phyloP scores from a whole-genome alignment of 2,113 vertebrate species.

The Anser brachyrhynchus region DNA sequence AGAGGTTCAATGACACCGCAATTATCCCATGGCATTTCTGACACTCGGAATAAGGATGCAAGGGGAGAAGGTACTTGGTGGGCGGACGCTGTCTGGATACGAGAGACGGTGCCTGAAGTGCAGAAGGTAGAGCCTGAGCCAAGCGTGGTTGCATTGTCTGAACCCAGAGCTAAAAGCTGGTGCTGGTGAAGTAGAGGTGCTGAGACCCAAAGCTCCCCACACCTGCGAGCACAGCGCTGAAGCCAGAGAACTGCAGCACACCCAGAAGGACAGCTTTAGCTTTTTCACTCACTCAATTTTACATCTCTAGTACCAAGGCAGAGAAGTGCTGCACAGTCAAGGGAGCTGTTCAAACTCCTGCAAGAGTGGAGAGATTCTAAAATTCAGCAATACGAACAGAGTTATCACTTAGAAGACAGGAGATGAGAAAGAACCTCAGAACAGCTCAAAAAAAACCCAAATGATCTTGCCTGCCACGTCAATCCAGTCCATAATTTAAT shows the following conservation, averaged over 20 bases:
- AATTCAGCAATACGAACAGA: background rate
- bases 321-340: background rate
- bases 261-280: background rate
- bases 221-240: fast-evolving
- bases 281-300: background rate
- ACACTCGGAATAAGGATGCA: background rate
- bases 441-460: background rate
- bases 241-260: background rate
- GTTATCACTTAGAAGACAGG: background rate
- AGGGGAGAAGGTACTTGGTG: background rate
- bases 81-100: background rate
- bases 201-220: background rate
- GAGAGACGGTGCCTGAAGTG: background rate
- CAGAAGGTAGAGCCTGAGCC: background rate
- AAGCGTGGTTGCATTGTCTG: background rate
- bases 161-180: background rate
- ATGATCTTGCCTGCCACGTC: background rate
- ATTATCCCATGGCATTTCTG: background rate
- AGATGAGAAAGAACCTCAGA: background rate
- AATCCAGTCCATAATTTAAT: background rate
- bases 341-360: background rate
- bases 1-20: background rate
- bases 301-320: background rate
- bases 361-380: background rate
- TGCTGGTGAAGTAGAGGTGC: background rate